Base-by-base conservation (phyloP, 2,888 invertebrate species). In the Spatulosminthurus flaviceps region DNA sequence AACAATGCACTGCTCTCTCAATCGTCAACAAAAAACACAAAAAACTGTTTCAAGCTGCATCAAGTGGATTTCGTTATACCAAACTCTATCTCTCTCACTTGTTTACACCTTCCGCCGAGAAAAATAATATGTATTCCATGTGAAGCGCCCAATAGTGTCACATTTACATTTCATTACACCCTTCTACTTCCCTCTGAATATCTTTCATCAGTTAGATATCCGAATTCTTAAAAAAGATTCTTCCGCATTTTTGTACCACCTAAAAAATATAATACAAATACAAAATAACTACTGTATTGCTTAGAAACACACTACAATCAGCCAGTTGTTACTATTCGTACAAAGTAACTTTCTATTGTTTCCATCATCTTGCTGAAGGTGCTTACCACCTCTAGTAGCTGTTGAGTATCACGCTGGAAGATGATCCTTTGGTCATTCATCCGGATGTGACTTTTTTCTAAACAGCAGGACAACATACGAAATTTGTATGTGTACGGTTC, bases 361-460 rank as follows among this genome's bases (percentile, higher is more conserved):
- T 51, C 9, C 51, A 19, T 51, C 51, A 51, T 19, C 51, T 13
- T 51, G 51, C 5, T 13, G 51, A 51, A 51, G n/a, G 51, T 51
- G n/a, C 51, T 51, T 51, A 51, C 51, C 51, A 51, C 51, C 51
- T 51, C 51, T 51, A 51, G 51, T 19, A 51, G n/a, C 51, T 51
- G 51, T 51, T 64, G 22, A 26, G 5, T 70, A 41, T 34, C 70
- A 70, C 41, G 2, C 70, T 70, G 70, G 70, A 70, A 70, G 70
- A 70, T 70, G 70, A 70, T 70, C 70, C 70, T 70, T 70, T 34
- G 70, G 70, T 70, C 70, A 70, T 29, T 34, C 70, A 41, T 70
- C 70, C 70, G 64, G 64, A 41, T 70, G 70, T 70, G 70, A 70
- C 70, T 64, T 74, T 73, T 26, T n/a, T n/a, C n/a, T n/a, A n/a